Base-by-base conservation (phyloP, 2,888 invertebrate genomes). In the Laothoe populi region DNA sequence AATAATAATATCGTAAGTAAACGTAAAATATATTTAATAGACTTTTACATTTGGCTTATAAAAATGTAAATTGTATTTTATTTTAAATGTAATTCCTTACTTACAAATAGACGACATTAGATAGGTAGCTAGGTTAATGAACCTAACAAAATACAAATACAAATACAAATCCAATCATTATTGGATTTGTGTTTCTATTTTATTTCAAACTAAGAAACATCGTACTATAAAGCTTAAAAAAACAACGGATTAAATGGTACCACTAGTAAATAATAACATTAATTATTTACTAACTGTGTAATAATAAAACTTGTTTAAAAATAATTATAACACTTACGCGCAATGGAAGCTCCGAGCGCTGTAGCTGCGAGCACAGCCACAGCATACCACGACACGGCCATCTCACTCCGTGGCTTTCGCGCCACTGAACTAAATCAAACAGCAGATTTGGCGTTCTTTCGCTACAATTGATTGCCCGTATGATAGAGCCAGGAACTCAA, bases 351-450 rank as follows among this genome's bases (percentile, higher is more conserved):
- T 61, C 92, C 92, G 64, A 92, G 84, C 42, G 84, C 90, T 42
- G 88, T 86, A 60, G 87, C 86, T 61, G 86, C 87, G 42, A 92
- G 84, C 68, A 84, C 81, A 26, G 84, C 75, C 71, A 90, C 83
- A 10, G 86, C 85, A 74, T 83, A 82, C 87, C 82, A 87, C 78
- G 86, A 83, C 70, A 84, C 92, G 63, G 84, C 91, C 92, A 92
- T 92, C 82, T 69, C 72, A 60, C 70, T 69, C 79, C 72, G 85
- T 83, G 85, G 80, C 83, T 81, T 78, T 73, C 83, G 82, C 80
- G 83, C 87, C 87, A 92, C 92, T 91, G 81, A 80, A 74, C 71
- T 46, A 53, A 61, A 57, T 58, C 42, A 62, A 64, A 67, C 65
- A 64, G 65, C 78, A 78, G 79, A 83, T 87, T 88, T 81, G 82